Evolutionary conservation across 2,888 invertebrate genomes (phyloP), one percentile per base, ranked within the genome.

Genomic region (Meliscaeva auricollis): DNA sequence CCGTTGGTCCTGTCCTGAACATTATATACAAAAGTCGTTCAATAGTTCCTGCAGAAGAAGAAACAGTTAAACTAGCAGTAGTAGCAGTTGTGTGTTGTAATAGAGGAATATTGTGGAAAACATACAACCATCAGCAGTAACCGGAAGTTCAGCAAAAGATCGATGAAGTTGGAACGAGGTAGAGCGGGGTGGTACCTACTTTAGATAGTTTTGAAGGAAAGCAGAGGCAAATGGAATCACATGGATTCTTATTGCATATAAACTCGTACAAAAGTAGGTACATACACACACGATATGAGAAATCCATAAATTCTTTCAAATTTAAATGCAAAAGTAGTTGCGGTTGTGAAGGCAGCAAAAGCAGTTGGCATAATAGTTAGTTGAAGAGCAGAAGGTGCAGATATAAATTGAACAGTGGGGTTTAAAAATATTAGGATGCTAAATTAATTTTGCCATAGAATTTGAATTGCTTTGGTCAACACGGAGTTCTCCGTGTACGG

Each of bases 81-180:
- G 3, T 22, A 26, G 17, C 11, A n/a, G 35, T 56, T 54, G 15
- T 26, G 41, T 41, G 54, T 69, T 41, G 41, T 41, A 35, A 60
- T 15, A 56, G 9, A 60, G 20, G 52, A n/a, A 41, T n/a, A 60
- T 3, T 26, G 4, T 60, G 15, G 44, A 5, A 17, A 15, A 44
- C 73, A 64, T 54, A 69, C 75, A 83, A 70, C 75, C 26, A n/a
- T n/a, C 79, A 84, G 60, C 75, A 58, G 83, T 52, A 84, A 80
- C 66, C 79, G 84, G 80, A 80, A 84, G 72, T 75, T 62, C 46
- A 56, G 69, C 50, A 70, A 75, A 52, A 69, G 66, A 72, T 84
- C 84, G 75, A 84, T 75, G 41, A n/a, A 35, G 32, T 48, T 38
- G 48, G 60, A 9, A 32, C 4, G 38, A 15, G 7, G 1, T 20